Conservation (phyloP, 1,140 invertebrate species). For the Drosophila ironensis region DNA sequence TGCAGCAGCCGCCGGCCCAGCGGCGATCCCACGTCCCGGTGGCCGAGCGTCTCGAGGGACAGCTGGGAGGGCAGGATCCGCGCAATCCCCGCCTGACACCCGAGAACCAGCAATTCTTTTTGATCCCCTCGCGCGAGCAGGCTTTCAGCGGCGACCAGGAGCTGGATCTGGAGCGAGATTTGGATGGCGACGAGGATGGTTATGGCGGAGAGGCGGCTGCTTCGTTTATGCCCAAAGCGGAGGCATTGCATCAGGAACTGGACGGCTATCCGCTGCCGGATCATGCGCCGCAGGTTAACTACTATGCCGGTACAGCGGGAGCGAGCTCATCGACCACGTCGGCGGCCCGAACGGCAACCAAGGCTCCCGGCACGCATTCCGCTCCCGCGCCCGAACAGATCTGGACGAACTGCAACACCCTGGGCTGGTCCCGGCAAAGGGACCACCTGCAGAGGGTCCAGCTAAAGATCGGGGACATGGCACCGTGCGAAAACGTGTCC, state of each 20-base stretch:
- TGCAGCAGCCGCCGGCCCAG: conserved; percentile 53
- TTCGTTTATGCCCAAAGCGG: conserved; percentile 68
- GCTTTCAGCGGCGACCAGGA: background rate
- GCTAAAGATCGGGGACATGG: conserved; percentile 88
- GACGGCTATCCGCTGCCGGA: conserved; percentile 67
- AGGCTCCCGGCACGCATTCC: conserved; percentile 7
- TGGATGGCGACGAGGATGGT: no score
- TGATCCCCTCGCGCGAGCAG: conserved; percentile 57
- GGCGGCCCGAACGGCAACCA: conserved; percentile 28
- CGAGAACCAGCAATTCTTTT: conserved; percentile 77
- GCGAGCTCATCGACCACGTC: conserved; percentile 1
- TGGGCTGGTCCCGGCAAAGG: conserved; percentile 91
- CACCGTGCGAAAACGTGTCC: conserved; percentile 91
- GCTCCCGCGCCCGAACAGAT: conserved; percentile 48
- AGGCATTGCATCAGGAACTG: conserved; percentile 65
- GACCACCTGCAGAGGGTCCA: conserved; percentile 91
- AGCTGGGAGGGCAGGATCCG: conserved; percentile 1
- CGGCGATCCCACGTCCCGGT: conserved; percentile 65
- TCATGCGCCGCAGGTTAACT: conserved; percentile 68
- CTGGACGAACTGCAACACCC: conserved; percentile 88
- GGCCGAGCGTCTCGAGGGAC: conserved; percentile 63
- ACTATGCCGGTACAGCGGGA: conserved; percentile 39
- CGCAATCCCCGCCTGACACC: conserved; percentile 50
- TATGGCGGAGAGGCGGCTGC: conserved; percentile 39
- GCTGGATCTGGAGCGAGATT: background rate